Conservation (phyloP, 2,888 invertebrate species). For the Eristalinus aeneus region DNA sequence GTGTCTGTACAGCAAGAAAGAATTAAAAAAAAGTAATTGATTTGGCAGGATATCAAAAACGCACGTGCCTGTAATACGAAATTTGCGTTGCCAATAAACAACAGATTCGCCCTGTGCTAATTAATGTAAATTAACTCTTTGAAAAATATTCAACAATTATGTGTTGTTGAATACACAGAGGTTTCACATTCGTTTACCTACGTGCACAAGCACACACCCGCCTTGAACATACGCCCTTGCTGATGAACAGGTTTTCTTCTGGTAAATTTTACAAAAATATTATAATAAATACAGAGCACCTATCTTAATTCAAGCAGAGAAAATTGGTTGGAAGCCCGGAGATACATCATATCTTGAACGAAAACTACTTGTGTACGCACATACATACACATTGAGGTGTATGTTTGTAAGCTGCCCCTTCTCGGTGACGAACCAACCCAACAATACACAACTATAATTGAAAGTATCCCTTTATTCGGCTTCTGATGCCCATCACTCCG, state of each 20-base stretch:
- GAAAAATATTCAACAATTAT: slow-evolving; percentile 28
- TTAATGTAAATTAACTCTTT: slow-evolving; percentile 27
- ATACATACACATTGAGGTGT: neutral
- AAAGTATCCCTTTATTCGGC: slow-evolving; percentile 49
- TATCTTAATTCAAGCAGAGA: neutral
- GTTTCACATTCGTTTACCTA: neutral
- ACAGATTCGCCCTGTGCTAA: slow-evolving; percentile 23
- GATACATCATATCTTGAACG: neutral
- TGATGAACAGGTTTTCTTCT: slow-evolving; percentile 13
- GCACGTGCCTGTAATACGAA: slow-evolving; percentile 33
- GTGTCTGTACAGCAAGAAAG: slow-evolving; percentile 1
- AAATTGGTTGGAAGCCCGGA: slow-evolving; percentile 9
- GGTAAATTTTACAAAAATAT: slow-evolving; percentile 2
- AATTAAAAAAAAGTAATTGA: slow-evolving; percentile 44
- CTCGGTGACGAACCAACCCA: neutral
- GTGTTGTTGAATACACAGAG: slow-evolving; percentile 17
- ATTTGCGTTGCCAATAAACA: neutral
- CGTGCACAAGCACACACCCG: neutral
- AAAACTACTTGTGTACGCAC: slow-evolving; percentile 5
- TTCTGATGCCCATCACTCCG: slow-evolving; percentile 40
- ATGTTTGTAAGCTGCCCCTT: neutral
- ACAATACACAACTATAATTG: slow-evolving; percentile 9
- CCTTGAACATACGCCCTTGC: neutral
- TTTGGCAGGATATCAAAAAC: slow-evolving; percentile 49
- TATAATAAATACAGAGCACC: slow-evolving; percentile 8